Evolutionary conservation across 2,888 invertebrate genomes (phyloP).

Genomic region (Hyposoter didymator): DNA sequence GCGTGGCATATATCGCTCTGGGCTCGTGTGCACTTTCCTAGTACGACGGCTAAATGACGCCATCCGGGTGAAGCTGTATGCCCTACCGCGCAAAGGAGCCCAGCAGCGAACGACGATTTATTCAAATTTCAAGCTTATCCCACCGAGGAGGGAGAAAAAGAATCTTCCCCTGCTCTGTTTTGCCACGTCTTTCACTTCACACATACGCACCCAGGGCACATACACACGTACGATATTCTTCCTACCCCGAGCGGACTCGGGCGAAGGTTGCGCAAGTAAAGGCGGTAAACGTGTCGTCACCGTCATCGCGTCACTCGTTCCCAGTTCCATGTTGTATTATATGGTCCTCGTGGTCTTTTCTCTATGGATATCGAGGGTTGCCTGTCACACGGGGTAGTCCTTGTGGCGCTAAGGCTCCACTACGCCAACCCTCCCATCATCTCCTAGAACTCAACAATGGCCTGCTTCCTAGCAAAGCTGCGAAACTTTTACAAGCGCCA

Average conservation of each 20-base stretch:
- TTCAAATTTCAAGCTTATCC: conserved; percentile 69
- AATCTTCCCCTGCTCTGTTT: conserved; percentile 35
- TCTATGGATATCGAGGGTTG: conserved; percentile 51
- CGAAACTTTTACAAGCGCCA: conserved; percentile 48
- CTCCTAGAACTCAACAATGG: conserved; percentile 60
- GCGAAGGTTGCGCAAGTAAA: conserved; percentile 47
- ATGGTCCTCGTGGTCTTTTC: conserved; percentile 38
- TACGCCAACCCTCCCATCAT: conserved; percentile 42
- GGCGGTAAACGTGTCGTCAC: conserved; percentile 65
- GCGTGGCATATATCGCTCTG: conserved; percentile 28
- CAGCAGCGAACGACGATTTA: conserved; percentile 66
- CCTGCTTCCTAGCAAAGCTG: conserved; percentile 44
- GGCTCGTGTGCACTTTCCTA: conserved; percentile 65
- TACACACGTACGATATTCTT: conserved; percentile 38
- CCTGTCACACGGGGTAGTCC: conserved; percentile 26
- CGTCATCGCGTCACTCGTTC: conserved; percentile 57
- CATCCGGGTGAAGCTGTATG: conserved; percentile 56
- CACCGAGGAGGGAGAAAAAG: conserved; percentile 44
- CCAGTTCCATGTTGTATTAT: conserved; percentile 22
- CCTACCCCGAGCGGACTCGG: conserved; percentile 12
- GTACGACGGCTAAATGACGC: conserved; percentile 66
- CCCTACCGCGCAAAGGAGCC: conserved; percentile 53
- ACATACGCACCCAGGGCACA: neutral
- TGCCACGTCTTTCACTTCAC: conserved; percentile 28
- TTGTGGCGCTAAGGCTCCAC: conserved; percentile 49